Conservation (phyloP, 64 coral and sea anemone species). For the Porites lutea region DNA sequence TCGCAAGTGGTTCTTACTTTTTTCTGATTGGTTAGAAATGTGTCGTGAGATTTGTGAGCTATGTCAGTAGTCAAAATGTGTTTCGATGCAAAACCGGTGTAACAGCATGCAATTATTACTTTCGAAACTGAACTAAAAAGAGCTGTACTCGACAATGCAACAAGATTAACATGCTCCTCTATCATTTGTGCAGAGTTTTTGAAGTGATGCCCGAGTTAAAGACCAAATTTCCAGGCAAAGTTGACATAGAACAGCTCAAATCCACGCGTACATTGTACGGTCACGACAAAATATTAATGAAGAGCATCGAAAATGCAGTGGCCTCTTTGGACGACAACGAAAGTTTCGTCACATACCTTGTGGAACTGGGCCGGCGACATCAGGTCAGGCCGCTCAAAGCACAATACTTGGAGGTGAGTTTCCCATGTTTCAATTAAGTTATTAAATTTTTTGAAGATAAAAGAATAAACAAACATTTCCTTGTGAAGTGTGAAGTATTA, state of each 20-base stretch:
- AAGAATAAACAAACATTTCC: neutral
- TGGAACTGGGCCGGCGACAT: constrained; percentile 26
- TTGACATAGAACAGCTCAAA: constrained; percentile 29
- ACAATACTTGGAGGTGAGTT: constrained; percentile 17
- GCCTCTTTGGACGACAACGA: constrained; percentile 4
- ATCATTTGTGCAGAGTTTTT: neutral
- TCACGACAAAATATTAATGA: constrained; percentile 23
- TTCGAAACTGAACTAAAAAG: no score
- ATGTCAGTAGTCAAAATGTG: no score
- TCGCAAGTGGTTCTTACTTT: no score
- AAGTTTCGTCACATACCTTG: constrained; percentile 26
- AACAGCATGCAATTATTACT: no score
- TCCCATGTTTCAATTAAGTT: no score
- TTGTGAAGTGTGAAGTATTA: neutral
- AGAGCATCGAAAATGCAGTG: constrained; percentile 21
- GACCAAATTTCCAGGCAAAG: constrained; percentile 15
- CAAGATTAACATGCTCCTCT: neutral
- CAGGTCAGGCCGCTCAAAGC: constrained; percentile 37
- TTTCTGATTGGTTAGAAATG: no score
- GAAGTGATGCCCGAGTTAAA: constrained; percentile 21
- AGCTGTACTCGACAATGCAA: no score
- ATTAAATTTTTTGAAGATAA: no score
- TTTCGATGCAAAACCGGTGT: no score
- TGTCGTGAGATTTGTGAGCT: no score
- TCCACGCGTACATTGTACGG: neutral